These are phyloP conservation scores for Spatulosminthurus flaviceps DNA, from an alignment of 2,888 invertebrate genomes.

Conservation along the genomic window DNA sequence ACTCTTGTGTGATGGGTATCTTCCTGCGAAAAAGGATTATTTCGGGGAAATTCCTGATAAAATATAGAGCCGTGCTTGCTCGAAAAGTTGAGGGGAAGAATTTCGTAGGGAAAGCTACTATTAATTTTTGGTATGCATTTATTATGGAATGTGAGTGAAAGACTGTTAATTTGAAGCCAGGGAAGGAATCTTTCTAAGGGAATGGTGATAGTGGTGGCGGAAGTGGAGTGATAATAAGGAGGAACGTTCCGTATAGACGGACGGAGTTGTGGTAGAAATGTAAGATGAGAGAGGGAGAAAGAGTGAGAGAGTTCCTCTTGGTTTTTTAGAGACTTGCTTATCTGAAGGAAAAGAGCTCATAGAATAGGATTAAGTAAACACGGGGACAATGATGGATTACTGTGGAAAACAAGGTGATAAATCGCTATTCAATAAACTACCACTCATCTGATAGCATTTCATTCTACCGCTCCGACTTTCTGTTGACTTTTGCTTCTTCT, in stretches of 20 bases:
- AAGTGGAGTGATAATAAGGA: too few species aligned
- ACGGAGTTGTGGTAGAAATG: too few species aligned
- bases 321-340: conserved; percentile 13
- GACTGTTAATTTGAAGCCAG: background rate
- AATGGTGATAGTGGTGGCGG: too few species aligned
- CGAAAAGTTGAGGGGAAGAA: too few species aligned
- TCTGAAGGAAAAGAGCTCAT: conserved; percentile 15
- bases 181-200: too few species aligned
- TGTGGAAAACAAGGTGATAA: conserved; percentile 62
- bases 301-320: background rate
- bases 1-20: too few species aligned
- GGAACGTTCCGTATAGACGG: too few species aligned
- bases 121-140: background rate
- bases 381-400: conserved; percentile 63
- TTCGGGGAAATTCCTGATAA: too few species aligned
- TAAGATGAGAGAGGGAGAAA: background rate
- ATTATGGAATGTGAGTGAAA: background rate
- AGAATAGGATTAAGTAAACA: conserved; percentile 60
- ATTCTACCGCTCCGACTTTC: conserved; percentile 51
- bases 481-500: conserved; percentile 21
- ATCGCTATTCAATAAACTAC: conserved; percentile 63
- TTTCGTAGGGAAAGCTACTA: background rate
- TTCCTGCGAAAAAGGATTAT: too few species aligned
- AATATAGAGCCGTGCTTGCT: too few species aligned
- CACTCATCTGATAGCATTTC: conserved; percentile 56